These are phyloP conservation scores for Drosophila cognata DNA, from an alignment of 2,888 invertebrate genomes.

Conservation along the genomic window DNA sequence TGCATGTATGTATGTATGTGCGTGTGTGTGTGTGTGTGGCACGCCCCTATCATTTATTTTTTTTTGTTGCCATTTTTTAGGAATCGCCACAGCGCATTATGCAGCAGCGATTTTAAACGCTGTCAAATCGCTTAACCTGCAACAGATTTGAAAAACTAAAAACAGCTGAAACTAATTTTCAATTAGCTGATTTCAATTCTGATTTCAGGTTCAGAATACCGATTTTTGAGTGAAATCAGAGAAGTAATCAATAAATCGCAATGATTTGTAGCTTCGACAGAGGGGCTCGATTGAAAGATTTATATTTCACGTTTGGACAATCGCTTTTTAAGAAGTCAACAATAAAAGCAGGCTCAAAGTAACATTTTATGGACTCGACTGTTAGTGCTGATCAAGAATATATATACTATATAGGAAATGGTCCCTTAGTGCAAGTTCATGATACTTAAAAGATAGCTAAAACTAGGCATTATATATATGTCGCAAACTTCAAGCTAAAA, in stretches of 20 bases:
- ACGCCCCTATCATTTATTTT: conserved; percentile 3
- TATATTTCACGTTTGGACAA: background rate
- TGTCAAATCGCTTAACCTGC: background rate
- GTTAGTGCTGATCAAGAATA: background rate
- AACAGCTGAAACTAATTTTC: background rate
- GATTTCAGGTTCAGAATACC: background rate
- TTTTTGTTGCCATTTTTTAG: background rate
- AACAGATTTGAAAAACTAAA: background rate
- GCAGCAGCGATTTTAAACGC: background rate
- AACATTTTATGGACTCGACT: background rate
- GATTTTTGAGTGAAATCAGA: background rate
- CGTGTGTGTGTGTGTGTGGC: background rate
- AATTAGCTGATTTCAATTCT: background rate
- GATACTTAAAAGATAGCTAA: background rate
- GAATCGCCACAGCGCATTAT: background rate
- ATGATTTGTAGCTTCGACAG: background rate
- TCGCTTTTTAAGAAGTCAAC: background rate
- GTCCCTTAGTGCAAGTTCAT: background rate
- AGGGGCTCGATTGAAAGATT: background rate
- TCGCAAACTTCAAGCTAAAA: background rate
- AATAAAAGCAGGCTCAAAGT: background rate
- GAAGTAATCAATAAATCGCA: background rate
- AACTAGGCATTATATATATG: background rate
- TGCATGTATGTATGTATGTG: background rate
- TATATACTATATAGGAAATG: background rate